Conservation (phyloP, 2,888 invertebrate species). For the Cerceris rybyensis region DNA sequence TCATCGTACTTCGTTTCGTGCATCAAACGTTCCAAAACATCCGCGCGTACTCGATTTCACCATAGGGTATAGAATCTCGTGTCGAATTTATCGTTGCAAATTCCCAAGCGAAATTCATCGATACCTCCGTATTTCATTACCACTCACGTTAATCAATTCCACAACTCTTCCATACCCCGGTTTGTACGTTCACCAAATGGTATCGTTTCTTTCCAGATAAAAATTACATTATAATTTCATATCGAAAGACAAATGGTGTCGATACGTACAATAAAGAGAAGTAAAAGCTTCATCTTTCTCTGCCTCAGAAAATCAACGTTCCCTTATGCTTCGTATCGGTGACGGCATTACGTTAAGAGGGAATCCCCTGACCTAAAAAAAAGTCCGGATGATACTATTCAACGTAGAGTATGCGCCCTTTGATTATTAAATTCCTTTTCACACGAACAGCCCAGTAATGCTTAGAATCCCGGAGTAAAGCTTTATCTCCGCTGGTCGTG, state of each 20-base stretch:
- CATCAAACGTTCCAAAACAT: too few species aligned
- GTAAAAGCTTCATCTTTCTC: not conserved
- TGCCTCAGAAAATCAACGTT: conserved; percentile 35
- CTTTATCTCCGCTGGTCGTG: conserved; percentile 4
- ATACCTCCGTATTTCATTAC: too few species aligned
- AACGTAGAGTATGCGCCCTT: conserved; percentile 20
- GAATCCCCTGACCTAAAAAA: conserved; percentile 40
- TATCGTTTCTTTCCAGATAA: too few species aligned
- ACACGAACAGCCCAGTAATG: conserved; percentile 25
- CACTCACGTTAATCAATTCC: too few species aligned
- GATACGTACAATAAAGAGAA: conserved; percentile 3
- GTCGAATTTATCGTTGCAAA: too few species aligned
- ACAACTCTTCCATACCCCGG: too few species aligned
- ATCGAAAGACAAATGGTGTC: conserved; percentile 15
- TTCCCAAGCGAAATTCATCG: too few species aligned
- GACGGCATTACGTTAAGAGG: conserved; percentile 14
- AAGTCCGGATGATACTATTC: conserved; percentile 44
- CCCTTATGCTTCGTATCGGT: conserved; percentile 18
- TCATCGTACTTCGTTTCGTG: too few species aligned
- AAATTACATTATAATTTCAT: not conserved
- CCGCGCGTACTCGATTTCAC: too few species aligned
- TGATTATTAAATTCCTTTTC: conserved; percentile 50
- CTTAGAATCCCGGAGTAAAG: conserved; percentile 15
- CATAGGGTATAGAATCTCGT: too few species aligned
- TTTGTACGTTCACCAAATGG: too few species aligned